phyloP scores from a whole-genome alignment of 1,140 invertebrate genomes.

The Aleiodes sp. region DNA sequence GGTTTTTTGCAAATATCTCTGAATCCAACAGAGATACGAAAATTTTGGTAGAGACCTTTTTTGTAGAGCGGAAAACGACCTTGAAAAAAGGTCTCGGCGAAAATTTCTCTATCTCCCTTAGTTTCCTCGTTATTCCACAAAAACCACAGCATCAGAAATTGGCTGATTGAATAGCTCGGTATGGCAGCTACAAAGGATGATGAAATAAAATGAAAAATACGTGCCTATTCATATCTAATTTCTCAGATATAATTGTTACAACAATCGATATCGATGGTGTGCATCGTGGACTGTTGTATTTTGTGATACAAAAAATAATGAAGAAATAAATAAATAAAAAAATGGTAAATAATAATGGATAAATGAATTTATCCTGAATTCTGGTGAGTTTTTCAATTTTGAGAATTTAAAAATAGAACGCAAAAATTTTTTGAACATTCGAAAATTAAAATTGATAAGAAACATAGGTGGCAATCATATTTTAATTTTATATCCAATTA shows the following conservation, averaged over 20 bases:
- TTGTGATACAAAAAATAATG: conserved; percentile 32
- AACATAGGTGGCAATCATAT: conserved; percentile 1
- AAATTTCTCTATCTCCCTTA: too few species aligned
- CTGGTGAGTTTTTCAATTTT: neutral
- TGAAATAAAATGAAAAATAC: conserved; percentile 24
- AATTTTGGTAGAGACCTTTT: too few species aligned
- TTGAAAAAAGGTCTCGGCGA: too few species aligned
- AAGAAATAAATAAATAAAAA: conserved; percentile 15
- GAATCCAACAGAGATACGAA: too few species aligned
- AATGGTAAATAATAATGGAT: conserved; percentile 20
- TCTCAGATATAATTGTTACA: conserved; percentile 37
- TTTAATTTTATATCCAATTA: conserved; percentile 3
- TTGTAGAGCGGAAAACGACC: too few species aligned
- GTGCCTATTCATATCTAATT: conserved; percentile 30
- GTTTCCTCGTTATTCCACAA: too few species aligned
- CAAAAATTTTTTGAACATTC: neutral
- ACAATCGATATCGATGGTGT: conserved; percentile 26
- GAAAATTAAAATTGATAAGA: neutral
- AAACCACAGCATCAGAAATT: too few species aligned
- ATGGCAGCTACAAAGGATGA: conserved; percentile 45
- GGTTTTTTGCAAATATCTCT: too few species aligned
- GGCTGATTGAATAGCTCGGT: conserved; percentile 37
- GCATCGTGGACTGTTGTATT: conserved; percentile 32
- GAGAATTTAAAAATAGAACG: neutral
- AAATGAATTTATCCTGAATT: neutral